These are phyloP conservation scores for Botia kubotai DNA, from an alignment of 2,797 vertebrate species.

Conservation along the genomic window DNA sequence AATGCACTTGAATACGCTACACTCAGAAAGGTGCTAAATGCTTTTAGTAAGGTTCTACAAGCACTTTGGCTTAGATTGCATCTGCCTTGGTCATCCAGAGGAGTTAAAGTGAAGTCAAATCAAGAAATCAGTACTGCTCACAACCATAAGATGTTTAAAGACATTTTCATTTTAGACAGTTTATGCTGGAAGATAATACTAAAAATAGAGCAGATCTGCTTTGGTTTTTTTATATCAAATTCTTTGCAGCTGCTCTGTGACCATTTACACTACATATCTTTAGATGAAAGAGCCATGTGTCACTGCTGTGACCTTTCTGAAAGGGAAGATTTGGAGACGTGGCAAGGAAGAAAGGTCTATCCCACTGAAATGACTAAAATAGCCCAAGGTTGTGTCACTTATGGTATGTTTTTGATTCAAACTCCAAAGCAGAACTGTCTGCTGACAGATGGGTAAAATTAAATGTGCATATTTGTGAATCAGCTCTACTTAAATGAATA, in stretches of 20 bases:
- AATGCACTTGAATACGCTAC: neutral
- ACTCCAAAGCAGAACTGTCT: slow-evolving; percentile 5
- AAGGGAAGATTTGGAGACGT: slow-evolving; percentile 14
- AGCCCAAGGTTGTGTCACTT: slow-evolving; percentile 12
- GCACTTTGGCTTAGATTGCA: neutral
- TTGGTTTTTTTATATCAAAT: neutral
- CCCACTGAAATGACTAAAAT: slow-evolving; percentile 6
- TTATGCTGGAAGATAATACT: neutral
- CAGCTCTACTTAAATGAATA: neutral
- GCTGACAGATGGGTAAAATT: neutral
- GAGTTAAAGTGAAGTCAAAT: neutral
- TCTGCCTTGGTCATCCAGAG: neutral
- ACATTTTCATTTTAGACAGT: neutral
- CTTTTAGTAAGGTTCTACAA: neutral
- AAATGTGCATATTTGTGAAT: slow-evolving; percentile 23
- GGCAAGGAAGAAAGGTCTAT: slow-evolving; percentile 5
- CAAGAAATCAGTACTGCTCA: neutral
- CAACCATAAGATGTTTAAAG: neutral
- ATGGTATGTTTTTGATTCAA: neutral
- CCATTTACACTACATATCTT: neutral
- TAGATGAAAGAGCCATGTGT: slow-evolving; percentile 24
- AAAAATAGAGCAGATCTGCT: slow-evolving; percentile 25
- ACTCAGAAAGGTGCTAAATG: neutral
- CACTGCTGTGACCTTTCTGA: slow-evolving; percentile 32
- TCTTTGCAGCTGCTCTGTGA: slow-evolving; percentile 1